Conservation (phyloP, 1,140 invertebrate genomes). For the Antheraea mylitta region DNA sequence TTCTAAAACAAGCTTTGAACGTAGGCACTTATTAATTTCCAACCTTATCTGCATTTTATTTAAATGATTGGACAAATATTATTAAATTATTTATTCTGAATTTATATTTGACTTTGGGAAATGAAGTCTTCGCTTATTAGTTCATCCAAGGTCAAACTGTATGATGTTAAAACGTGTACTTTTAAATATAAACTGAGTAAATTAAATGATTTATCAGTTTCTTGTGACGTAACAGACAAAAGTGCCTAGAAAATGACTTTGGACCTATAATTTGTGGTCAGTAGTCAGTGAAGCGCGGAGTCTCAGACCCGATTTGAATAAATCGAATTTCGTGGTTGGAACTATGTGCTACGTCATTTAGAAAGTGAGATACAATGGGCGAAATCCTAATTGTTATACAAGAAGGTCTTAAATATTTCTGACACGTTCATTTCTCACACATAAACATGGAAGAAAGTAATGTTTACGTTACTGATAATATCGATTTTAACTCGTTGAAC, state of each 20-base stretch:
- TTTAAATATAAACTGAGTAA: neutral
- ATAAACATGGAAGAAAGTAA: neutral
- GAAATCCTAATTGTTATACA: constrained; percentile 49
- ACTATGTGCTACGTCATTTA: constrained; percentile 45
- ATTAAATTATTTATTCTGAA: neutral
- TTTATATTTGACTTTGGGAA: neutral
- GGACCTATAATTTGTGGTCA: neutral
- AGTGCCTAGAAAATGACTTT: neutral
- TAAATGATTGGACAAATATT: neutral
- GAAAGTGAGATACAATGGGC: constrained; percentile 54
- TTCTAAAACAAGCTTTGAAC: neutral
- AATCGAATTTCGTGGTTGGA: constrained; percentile 53
- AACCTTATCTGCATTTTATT: neutral
- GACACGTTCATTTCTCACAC: neutral
- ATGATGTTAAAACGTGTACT: neutral
- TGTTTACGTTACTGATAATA: neutral
- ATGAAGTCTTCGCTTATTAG: neutral
- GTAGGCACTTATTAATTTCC: neutral
- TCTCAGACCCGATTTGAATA: constrained; percentile 38
- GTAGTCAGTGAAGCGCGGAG: constrained; percentile 11
- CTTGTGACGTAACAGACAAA: neutral
- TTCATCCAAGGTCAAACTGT: neutral
- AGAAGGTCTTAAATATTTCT: constrained; percentile 25
- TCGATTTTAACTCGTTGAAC: neutral
- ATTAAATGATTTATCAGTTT: neutral